Percentiles rank a stretch among this genome's conserved stretches.
phyloP scores from a whole-genome alignment of 1,140 invertebrate genomes.

The Plutomurus gul region DNA sequence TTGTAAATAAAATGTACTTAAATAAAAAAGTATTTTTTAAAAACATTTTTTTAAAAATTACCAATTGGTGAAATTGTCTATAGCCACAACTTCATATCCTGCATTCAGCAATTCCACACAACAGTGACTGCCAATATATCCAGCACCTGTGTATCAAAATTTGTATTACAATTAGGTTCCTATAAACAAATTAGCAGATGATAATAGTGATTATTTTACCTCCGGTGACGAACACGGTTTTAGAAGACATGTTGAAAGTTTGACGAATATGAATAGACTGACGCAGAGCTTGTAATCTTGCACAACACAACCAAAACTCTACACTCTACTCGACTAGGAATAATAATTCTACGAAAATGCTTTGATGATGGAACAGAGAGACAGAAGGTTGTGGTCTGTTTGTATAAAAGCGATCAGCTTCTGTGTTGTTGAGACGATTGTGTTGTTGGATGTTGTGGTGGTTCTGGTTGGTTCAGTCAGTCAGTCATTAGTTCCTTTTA shows the following conservation, averaged over 20 bases:
- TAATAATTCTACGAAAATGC: no score
- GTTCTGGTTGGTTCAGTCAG: no score
- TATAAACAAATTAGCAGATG: conserved; percentile 36
- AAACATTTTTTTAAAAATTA: no score
- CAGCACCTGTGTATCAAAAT: conserved; percentile 67
- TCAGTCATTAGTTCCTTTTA: no score
- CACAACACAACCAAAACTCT: no score
- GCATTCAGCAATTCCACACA: conserved; percentile 81
- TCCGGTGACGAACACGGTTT: conserved; percentile 18
- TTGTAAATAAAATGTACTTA: background rate
- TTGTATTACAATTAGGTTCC: background rate
- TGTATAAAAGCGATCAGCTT: no score
- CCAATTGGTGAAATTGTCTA: conserved; percentile 78
- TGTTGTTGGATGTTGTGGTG: no score
- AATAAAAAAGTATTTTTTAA: conserved; percentile 31
- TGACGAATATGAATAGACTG: background rate
- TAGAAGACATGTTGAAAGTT: background rate
- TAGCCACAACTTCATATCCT: conserved; percentile 79
- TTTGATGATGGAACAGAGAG: no score
- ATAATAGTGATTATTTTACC: background rate
- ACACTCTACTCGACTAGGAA: no score
- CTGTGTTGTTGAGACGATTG: no score
- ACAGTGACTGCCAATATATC: conserved; percentile 91
- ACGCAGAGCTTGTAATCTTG: no score
- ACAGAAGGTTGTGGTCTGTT: no score